Conservation (phyloP, 2,797 vertebrate species). For the Epinephelus awoara region DNA sequence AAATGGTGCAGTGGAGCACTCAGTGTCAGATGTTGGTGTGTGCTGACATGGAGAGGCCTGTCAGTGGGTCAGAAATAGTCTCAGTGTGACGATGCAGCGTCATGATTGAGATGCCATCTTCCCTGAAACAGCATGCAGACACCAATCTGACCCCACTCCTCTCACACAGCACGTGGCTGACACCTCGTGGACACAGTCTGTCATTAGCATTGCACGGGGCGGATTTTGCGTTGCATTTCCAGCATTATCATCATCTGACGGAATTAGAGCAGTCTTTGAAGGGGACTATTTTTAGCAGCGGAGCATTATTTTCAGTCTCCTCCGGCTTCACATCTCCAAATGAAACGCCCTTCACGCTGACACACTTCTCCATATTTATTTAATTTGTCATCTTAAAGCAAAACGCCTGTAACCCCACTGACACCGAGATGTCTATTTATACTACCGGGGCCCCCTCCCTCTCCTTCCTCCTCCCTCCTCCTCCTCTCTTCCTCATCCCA, state of each 20-base stretch:
- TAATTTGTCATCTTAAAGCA: neutral
- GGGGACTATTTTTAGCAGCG: neutral
- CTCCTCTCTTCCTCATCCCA: constrained; percentile 2
- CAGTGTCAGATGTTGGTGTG: neutral
- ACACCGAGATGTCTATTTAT: constrained; percentile 41
- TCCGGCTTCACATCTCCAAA: too few species aligned
- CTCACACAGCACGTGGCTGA: constrained; percentile 45
- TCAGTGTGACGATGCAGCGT: constrained; percentile 27
- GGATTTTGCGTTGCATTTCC: neutral
- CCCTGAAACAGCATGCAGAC: neutral
- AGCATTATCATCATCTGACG: neutral
- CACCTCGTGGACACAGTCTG: constrained; percentile 63
- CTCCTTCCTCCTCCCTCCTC: too few species aligned
- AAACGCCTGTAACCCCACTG: neutral
- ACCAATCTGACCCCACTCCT: neutral
- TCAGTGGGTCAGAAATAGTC: constrained; percentile 40
- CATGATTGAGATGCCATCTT: constrained; percentile 52
- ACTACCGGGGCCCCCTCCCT: neutral
- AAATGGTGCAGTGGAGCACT: neutral
- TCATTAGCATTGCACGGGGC: neutral
- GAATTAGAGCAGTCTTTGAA: constrained; percentile 16
- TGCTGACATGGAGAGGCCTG: neutral
- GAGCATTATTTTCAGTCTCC: neutral
- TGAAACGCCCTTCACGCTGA: neutral
- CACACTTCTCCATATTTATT: neutral